Evolutionary conservation across 2,888 invertebrate genomes (phyloP).

Genomic region (Coremacera marginata): DNA sequence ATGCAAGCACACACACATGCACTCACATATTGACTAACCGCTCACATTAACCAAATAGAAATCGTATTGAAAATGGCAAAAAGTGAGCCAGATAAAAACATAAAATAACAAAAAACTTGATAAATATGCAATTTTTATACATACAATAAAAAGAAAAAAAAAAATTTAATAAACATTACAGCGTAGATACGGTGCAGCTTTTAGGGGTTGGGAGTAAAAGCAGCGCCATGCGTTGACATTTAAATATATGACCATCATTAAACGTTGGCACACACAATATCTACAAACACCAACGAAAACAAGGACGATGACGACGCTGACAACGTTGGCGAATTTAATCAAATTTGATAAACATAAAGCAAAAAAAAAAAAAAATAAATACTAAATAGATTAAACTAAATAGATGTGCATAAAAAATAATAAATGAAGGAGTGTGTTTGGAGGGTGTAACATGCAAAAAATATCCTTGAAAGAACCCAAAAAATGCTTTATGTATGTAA

Average conservation of each 20-base stretch:
- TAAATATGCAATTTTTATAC: conserved; percentile 43
- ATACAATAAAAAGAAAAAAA: conserved; percentile 22
- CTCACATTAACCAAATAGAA: neutral
- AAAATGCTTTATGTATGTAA: conserved; percentile 64
- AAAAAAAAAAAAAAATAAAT: conserved; percentile 43
- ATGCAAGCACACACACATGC: neutral
- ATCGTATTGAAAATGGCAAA: conserved; percentile 3
- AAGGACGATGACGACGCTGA: neutral
- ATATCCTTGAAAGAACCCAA: neutral
- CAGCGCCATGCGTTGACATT: conserved; percentile 56
- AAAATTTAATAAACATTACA: conserved; percentile 39
- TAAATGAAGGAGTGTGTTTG: conserved; percentile 21
- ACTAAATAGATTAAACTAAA: conserved; percentile 36
- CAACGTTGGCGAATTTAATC: conserved; percentile 60
- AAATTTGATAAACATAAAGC: conserved; percentile 60
- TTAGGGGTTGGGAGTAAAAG: conserved; percentile 20
- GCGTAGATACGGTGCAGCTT: conserved; percentile 25
- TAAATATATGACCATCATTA: conserved; percentile 54
- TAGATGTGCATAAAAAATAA: conserved; percentile 30
- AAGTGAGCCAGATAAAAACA: neutral
- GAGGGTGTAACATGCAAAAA: conserved; percentile 5
- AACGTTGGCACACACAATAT: neutral
- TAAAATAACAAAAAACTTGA: conserved; percentile 38
- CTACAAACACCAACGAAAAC: conserved; percentile 38
- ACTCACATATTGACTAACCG: neutral